phyloP scores from a whole-genome alignment of 1,140 invertebrate species.

The Caenorhabditis elegans region DNA sequence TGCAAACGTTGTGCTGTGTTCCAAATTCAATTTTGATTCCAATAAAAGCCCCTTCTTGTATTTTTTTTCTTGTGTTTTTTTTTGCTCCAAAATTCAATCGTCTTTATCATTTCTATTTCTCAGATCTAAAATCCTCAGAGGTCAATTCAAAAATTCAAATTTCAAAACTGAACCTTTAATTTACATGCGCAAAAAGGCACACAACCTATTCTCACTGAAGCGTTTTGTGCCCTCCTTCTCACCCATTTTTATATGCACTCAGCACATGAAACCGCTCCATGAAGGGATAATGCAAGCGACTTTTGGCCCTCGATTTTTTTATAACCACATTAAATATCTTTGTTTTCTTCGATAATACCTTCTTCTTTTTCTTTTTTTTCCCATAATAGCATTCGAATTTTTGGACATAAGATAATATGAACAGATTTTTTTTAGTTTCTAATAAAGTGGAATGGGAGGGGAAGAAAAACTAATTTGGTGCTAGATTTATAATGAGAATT shows the following conservation, averaged over 20 bases:
- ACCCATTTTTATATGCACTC: slow-evolving; percentile 12
- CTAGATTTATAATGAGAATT: slow-evolving; percentile 23
- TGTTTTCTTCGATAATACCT: neutral
- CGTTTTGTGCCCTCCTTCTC: neutral
- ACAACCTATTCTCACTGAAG: neutral
- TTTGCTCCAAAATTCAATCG: too few species aligned
- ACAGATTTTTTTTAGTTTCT: too few species aligned
- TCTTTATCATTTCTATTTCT: too few species aligned
- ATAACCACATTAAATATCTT: neutral
- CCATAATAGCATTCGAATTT: neutral
- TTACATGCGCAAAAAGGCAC: neutral
- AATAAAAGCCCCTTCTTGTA: neutral
- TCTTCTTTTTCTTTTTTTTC: neutral
- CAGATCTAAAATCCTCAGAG: too few species aligned
- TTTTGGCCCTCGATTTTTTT: neutral
- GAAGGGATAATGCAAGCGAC: neutral
- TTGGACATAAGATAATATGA: too few species aligned
- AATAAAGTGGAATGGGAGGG: too few species aligned
- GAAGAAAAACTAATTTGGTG: slow-evolving; percentile 14
- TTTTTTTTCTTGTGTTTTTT: neutral
- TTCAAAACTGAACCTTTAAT: neutral
- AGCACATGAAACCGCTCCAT: neutral
- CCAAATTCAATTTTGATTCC: slow-evolving; percentile 1
- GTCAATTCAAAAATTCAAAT: too few species aligned
- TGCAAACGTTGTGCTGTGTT: neutral